Evolutionary conservation across 2,888 invertebrate species (phyloP).

Genomic region (Epinotia demarniana): DNA sequence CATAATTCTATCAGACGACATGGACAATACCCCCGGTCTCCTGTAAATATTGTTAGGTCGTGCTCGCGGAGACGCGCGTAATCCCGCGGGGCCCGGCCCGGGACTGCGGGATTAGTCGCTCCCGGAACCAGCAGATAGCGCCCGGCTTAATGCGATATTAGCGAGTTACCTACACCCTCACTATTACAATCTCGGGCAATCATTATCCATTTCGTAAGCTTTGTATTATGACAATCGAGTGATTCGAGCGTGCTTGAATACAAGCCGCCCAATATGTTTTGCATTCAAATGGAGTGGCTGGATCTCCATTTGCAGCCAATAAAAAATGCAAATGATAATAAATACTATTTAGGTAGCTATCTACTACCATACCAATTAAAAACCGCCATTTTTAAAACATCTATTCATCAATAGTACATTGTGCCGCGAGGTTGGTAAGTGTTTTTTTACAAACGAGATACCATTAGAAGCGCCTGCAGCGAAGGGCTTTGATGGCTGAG

Average conservation of each 20-base stretch:
- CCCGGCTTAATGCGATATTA: conserved; percentile 70
- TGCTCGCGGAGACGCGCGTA: conserved; percentile 62
- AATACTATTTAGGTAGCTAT: no score
- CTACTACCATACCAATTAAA: no score
- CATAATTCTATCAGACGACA: conserved; percentile 42
- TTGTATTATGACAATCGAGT: conserved; percentile 41
- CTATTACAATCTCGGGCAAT: conserved; percentile 53
- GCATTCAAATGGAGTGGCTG: conserved; percentile 9
- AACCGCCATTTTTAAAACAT: no score
- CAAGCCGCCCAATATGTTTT: conserved; percentile 3
- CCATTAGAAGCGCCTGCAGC: no score
- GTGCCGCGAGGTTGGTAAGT: no score
- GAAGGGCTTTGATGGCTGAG: no score
- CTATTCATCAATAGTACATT: no score
- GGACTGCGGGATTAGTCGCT: conserved; percentile 56
- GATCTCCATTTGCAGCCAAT: background rate
- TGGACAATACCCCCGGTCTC: conserved; percentile 41
- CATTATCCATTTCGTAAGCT: conserved; percentile 43
- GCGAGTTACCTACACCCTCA: conserved; percentile 57
- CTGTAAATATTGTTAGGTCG: conserved; percentile 55
- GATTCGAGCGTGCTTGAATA: conserved; percentile 20
- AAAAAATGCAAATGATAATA: background rate
- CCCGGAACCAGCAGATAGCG: conserved; percentile 61
- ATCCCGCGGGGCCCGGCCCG: conserved; percentile 59
- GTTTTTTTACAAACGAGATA: no score